Conservation (phyloP, 92 coral and sea anemone genomes). For the Isaurus tuberculatus region DNA sequence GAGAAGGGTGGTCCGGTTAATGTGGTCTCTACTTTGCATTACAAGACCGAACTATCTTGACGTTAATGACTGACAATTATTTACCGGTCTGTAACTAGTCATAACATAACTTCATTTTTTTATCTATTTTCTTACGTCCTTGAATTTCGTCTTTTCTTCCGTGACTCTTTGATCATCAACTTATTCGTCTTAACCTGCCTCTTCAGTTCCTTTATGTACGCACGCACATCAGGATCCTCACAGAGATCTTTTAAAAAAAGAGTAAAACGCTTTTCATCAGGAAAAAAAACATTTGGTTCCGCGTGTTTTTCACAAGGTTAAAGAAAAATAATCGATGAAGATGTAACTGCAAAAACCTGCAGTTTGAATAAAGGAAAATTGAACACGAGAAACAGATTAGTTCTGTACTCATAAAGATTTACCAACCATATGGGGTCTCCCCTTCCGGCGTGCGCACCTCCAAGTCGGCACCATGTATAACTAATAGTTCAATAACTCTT, state of each 20-base stretch:
- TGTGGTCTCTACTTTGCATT: too few relatives aligned
- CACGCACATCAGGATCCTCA: slow-evolving; percentile 87
- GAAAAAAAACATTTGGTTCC: too few relatives aligned
- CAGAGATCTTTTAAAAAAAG: slow-evolving; percentile 84
- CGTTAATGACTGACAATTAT: too few relatives aligned
- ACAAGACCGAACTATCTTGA: too few relatives aligned
- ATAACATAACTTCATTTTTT: too few relatives aligned
- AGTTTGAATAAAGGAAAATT: not conserved
- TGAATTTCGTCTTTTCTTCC: slow-evolving; percentile 87
- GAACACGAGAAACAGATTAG: not conserved
- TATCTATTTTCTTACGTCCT: slow-evolving; percentile 81
- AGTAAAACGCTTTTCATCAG: not conserved
- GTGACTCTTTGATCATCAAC: slow-evolving; percentile 72
- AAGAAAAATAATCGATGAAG: too few relatives aligned
- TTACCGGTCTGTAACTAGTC: too few relatives aligned
- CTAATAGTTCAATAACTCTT: slow-evolving; percentile 79
- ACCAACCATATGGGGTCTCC: slow-evolving; percentile 88
- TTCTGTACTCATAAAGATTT: not conserved
- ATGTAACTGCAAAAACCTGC: too few relatives aligned
- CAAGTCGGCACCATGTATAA: slow-evolving; percentile 91
- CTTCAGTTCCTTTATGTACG: slow-evolving; percentile 81
- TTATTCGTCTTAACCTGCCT: slow-evolving; percentile 84
- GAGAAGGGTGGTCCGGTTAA: too few relatives aligned
- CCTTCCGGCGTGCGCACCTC: slow-evolving; percentile 85
- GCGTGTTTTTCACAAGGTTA: too few relatives aligned